phyloP scores from a whole-genome alignment of 2,113 vertebrate species.

The Pipra filicauda region DNA sequence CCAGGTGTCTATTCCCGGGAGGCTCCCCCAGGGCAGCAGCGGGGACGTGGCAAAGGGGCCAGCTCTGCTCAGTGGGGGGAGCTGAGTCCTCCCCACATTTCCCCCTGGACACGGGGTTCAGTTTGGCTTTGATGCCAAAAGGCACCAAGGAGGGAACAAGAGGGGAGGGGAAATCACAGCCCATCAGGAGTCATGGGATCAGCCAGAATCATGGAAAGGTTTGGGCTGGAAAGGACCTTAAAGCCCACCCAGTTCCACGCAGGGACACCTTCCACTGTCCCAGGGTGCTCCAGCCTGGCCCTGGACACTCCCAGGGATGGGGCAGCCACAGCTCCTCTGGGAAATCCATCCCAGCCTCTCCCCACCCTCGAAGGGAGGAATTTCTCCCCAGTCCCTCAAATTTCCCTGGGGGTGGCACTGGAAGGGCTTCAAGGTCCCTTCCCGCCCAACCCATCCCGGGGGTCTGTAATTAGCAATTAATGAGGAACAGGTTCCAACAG shows the following conservation, averaged over 20 bases:
- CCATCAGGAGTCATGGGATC: not conserved
- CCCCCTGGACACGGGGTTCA: too few species aligned
- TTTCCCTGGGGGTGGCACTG: not conserved
- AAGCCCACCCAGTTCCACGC: not conserved
- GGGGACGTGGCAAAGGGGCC: not conserved
- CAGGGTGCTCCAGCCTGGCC: not conserved
- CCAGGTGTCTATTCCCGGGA: accelerated
- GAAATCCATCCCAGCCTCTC: too few species aligned
- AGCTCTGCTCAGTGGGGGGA: not conserved
- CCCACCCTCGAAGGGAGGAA: too few species aligned
- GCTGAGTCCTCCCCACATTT: not conserved
- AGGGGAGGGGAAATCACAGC: not conserved
- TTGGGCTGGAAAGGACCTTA: not conserved
- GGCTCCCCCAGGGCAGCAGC: not conserved
- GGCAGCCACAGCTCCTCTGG: too few species aligned
- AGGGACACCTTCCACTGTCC: not conserved
- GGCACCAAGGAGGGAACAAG: not conserved
- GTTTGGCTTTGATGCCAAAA: not conserved
- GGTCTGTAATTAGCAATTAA: not conserved
- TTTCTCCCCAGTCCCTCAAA: too few species aligned
- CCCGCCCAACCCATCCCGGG: not conserved
- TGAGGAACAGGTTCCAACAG: not conserved
- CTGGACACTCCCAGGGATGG: too few species aligned
- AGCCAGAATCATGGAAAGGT: not conserved
- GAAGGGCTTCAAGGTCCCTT: not conserved